Base-by-base conservation (phyloP, 2,888 invertebrate species). In the Lepetodrilus schrolli region DNA sequence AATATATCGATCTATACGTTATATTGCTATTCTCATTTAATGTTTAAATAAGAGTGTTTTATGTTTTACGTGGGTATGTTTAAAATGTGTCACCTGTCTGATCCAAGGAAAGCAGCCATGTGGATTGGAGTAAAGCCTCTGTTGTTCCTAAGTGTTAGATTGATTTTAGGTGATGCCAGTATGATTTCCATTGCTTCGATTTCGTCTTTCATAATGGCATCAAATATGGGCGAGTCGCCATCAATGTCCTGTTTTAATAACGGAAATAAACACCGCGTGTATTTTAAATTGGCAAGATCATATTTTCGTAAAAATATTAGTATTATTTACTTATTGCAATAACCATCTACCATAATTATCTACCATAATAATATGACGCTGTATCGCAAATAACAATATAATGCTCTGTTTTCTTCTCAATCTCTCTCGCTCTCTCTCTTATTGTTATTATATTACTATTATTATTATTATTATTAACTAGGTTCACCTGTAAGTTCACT, bases 71-170 rank as follows among this genome's bases (percentile, higher is more conserved):
- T n/a, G 7, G 2, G n/a, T 4, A 23, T 23, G 2, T n/a, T 26
- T 2, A 26, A n/a, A 10, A 58, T 2, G 65, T 90, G 92, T 90
- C 87, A 93, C 93, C 93, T 93, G 72, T 93, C 93, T 85, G 96
- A 95, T 43, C 95, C 96, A 89, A 96, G 96, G 17, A 96, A 92
- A 0, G 95, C 95, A 0, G 95, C 95, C 87, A 95, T 95, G 87
- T 96, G 95, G 4, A 96, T 91, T 0, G 95, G 94, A 89, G 95
- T 95, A 86, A 96, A 96, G 8, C 95, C 96, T 47, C 95, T 92
- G 88, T 94, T 94, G 87, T 96, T 96, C 71, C 93, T 92, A 17
- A 95, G 90, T 0, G 94, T 93, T 83, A 95, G 94, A 86, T 95
- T 94, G 7, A 94, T 92, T 58, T 92, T 92, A 58, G 93, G 93